Conservation (phyloP, 1,140 invertebrate genomes). For the Trialeurodes vaporariorum region DNA sequence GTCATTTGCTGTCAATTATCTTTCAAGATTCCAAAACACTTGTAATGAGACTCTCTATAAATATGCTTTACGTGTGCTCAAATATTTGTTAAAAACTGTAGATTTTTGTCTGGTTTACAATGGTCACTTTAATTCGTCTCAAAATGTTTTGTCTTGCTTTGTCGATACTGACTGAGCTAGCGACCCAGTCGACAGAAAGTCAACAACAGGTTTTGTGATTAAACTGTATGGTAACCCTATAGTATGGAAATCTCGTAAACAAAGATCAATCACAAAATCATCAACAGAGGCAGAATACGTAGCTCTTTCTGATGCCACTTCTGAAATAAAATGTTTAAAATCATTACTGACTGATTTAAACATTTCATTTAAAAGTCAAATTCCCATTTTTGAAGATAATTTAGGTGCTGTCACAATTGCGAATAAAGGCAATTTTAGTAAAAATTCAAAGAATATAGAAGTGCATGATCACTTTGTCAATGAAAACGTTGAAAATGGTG, state of each 20-base stretch:
- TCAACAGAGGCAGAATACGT: slow-evolving; percentile 27
- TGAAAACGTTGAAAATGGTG: not conserved
- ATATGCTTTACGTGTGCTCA: slow-evolving; percentile 5
- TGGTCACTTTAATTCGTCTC: not conserved
- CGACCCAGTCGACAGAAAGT: slow-evolving; percentile 30
- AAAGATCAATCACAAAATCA: slow-evolving; percentile 22
- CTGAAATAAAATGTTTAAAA: slow-evolving; percentile 15
- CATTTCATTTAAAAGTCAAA: not conserved
- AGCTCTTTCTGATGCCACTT: slow-evolving; percentile 21
- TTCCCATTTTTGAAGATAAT: slow-evolving; percentile 8
- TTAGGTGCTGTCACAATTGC: slow-evolving; percentile 3
- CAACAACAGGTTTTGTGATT: slow-evolving; percentile 32
- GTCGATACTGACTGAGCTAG: slow-evolving; percentile 35
- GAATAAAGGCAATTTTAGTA: slow-evolving; percentile 7
- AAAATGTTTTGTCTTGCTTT: slow-evolving; percentile 17
- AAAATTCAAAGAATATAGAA: not conserved
- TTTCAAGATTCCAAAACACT: not conserved
- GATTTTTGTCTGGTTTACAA: not conserved
- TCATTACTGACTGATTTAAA: not conserved
- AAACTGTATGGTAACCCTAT: slow-evolving; percentile 25
- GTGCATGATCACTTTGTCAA: slow-evolving; percentile 3
- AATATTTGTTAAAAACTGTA: slow-evolving; percentile 5
- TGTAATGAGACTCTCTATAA: not conserved
- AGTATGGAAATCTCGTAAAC: slow-evolving; percentile 24
- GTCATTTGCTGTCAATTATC: slow-evolving; percentile 5